Conservation (phyloP, 1,140 invertebrate genomes). For the Babylonia areolata region DNA sequence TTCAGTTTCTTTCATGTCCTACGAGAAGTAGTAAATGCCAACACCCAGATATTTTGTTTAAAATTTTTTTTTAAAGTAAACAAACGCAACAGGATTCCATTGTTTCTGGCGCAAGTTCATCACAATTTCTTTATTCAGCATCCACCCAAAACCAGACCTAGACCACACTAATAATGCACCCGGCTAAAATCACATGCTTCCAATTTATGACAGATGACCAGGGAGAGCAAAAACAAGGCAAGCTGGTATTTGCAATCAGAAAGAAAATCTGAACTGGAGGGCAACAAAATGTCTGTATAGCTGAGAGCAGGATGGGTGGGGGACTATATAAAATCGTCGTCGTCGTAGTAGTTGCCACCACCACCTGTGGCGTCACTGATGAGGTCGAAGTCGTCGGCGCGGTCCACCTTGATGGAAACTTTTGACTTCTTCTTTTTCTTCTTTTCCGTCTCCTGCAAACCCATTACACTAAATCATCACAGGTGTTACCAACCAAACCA, state of each 20-base stretch:
- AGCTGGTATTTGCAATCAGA: constrained; percentile 11
- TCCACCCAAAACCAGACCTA: no score
- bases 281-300: neutral
- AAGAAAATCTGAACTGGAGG: neutral
- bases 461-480: neutral
- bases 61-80: no score
- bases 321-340: constrained; percentile 55
- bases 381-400: constrained; percentile 50
- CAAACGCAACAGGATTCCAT: no score
- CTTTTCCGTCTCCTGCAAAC: constrained; percentile 46
- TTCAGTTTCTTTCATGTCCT: no score
- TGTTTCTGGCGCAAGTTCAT: no score
- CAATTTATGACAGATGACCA: neutral
- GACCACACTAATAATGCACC: neutral
- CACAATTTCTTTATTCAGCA: no score
- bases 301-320: neutral
- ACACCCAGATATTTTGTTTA: no score
- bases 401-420: constrained; percentile 45
- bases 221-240: neutral
- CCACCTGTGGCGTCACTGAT: constrained; percentile 43
- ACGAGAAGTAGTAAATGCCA: no score
- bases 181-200: neutral
- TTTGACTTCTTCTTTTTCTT: constrained; percentile 56
- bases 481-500: neutral
- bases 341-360: constrained; percentile 44